Evolutionary conservation across 2,888 invertebrate species (phyloP), one percentile per base, ranked within the genome.

Genomic region (Drosophila niveifrons): DNA sequence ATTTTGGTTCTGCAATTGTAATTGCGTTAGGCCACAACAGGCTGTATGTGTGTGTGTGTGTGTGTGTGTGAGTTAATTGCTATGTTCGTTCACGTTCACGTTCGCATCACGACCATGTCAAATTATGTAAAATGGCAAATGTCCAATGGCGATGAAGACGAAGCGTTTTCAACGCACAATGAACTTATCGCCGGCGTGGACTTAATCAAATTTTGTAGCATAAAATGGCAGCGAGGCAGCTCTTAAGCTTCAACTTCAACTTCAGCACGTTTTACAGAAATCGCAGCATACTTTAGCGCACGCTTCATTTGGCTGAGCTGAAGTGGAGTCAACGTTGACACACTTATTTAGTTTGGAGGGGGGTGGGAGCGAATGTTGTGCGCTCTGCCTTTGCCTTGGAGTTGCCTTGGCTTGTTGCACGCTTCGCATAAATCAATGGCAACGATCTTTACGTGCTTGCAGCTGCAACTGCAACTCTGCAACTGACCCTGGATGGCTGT

Each of bases 371-470:
- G 39, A 53, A 53, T 41, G 52, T 28, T 23, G 23, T 51, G 47
- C 57, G 51, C 23, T 23, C 23, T 23, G 23, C 0, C 23, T 53
- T 61, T 63, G 68, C 61, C 64, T 52, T 84, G 75, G 89, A 23
- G 86, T 88, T 85, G 36, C 36, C 36, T 36, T 36, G 36, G 36
- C n/a, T 36, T 36, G 90, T 88, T 89, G 90, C 88, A 88, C 78
- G 78, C 73, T 59, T 63, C 72, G 69, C 88, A 90, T 86, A 86
- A 86, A 86, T 86, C 85, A 86, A 89, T 90, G 90, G 85, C 83
- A 88, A 86, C 83, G 85, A 89, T 83, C 90, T 83, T 80, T 89
- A 86, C 85, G 85, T 86, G 85, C 88, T 66, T 57, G 66, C 62
- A 52, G 75, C 62, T 50, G 78, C 71, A 47, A 62, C 72, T 50